phyloP scores from a whole-genome alignment of 2,113 vertebrate genomes.

The Xenus cinereus region DNA sequence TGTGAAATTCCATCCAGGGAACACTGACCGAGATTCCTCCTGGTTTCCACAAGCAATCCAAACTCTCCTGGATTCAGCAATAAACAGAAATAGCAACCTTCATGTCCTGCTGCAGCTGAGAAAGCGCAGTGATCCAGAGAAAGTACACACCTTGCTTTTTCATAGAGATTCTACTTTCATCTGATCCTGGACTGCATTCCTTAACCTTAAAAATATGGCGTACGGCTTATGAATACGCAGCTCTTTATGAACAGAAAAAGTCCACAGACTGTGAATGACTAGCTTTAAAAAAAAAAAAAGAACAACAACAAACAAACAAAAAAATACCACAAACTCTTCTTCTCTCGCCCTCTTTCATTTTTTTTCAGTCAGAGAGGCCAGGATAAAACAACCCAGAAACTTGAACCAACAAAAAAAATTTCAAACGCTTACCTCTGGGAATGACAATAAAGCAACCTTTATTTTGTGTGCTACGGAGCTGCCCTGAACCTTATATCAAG shows the following conservation, averaged over 20 bases:
- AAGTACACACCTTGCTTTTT: neutral
- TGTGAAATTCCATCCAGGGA: neutral
- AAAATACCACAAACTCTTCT: neutral
- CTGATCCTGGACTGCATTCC: neutral
- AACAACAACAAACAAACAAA: neutral
- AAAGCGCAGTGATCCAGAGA: neutral
- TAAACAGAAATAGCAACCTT: neutral
- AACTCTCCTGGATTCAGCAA: neutral
- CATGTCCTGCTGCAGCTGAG: neutral
- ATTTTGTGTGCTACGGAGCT: neutral
- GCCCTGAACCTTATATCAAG: neutral
- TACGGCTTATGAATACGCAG: neutral
- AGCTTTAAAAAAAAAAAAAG: neutral
- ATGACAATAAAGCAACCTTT: conserved; percentile 39
- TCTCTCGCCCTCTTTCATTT: neutral
- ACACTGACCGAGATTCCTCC: neutral
- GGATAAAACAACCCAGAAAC: conserved; percentile 35
- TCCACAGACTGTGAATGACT: neutral
- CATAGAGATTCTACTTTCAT: neutral
- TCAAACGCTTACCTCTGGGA: conserved; percentile 24
- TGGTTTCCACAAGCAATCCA: neutral
- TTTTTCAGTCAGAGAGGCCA: neutral
- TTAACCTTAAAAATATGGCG: neutral
- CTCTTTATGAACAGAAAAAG: neutral
- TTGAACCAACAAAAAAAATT: conserved; percentile 52